Base-by-base conservation (phyloP, 2,797 vertebrate species). In the Caiman crocodilus region DNA sequence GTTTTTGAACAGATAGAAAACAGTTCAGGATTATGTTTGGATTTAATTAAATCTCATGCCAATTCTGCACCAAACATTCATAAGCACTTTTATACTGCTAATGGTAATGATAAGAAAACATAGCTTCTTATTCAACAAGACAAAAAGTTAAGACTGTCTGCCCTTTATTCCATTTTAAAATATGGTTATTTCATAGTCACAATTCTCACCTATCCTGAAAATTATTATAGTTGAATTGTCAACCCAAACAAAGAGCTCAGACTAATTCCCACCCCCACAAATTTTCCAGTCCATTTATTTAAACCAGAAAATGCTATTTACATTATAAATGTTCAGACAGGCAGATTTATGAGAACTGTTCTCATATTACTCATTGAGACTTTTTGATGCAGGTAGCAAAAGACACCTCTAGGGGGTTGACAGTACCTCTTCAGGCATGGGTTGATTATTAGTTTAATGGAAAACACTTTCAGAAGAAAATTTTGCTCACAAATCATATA, bases 21-120 rank as follows among this genome's bases (percentile, higher is more conserved):
- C n/a, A 78, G 79, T 79, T 79, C 71, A 84, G 81, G 76, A 87
- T 60, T 67, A 83, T 59, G 58, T 73, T 95, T 81, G 93, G 93
- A 71, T 95, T 94, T 84, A 94, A 94, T 75, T 94, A 82, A 88
- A 92, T 94, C 78, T 94, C 90, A 73, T 85, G 30, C 56, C 59
- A 32, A 25, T 10, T 85, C 78, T 80, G 80, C 83, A 86, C 74
- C 92, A 59, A 94, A 61, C 60, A 35, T 93, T 7, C 90, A 30
- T 89, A 74, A 87, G 20, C 83, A 86, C 12, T 61, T 71, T 90
- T 90, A 81, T 78, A 60, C 82, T 79, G 76, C 67, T 90, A 89
- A 85, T 79, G 60, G 75, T 82, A 77, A 88, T 81, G 8, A 56
- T 88, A 87, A 82, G 69, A 82, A 82, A 90, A 61, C 80, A 82